Base-by-base conservation (phyloP, 2,888 invertebrate species). In the Chalcis sispes region DNA sequence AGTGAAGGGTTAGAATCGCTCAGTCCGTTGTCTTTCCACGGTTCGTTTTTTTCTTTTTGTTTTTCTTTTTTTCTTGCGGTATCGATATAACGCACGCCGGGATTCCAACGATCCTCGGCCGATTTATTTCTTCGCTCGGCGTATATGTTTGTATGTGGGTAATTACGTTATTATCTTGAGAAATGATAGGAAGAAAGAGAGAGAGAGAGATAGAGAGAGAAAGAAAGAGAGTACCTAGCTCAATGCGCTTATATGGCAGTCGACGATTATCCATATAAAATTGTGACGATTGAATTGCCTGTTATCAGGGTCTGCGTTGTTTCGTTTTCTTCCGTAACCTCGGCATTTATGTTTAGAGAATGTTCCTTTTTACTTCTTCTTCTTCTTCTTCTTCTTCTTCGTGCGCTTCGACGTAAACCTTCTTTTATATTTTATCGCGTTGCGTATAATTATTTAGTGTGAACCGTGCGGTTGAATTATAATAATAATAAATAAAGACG, bases 61-160 rank as follows among this genome's bases (percentile, higher is more conserved):
- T 42, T 64, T 29, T 48, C 48, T 29, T 29, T 27, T n/a, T 20
- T 5, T 62, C 13, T 15, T 27, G 32, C n/a, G n/a, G n/a, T n/a
- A n/a, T n/a, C n/a, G n/a, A n/a, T n/a, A 5, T 52, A 27, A 61
- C 42, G 46, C 10, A 13, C 27, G 25, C 4, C 2, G 29, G 42
- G 40, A 61, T 74, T 62, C 27, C 67, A 48, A 74, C 65, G 75
- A 75, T 70, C 70, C 64, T 75, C 58, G 70, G 54, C 46, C 75
- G 75, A 75, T 75, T 75, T 70, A 70, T 75, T 70, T 75, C 56
- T 52, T 50, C 36, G 13, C 54, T 23, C 15, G 62, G 36, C 15
- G 46, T 25, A 18, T 42, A n/a, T n/a, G n/a, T n/a, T n/a, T n/a
- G 61, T 29, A 23, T 13, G 50, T 20, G 56, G 48, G 46, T n/a